Percentiles rank a stretch among this genome's conserved stretches.
Conservation (phyloP, 1,140 invertebrate species). For the Andricus grossulariae region DNA sequence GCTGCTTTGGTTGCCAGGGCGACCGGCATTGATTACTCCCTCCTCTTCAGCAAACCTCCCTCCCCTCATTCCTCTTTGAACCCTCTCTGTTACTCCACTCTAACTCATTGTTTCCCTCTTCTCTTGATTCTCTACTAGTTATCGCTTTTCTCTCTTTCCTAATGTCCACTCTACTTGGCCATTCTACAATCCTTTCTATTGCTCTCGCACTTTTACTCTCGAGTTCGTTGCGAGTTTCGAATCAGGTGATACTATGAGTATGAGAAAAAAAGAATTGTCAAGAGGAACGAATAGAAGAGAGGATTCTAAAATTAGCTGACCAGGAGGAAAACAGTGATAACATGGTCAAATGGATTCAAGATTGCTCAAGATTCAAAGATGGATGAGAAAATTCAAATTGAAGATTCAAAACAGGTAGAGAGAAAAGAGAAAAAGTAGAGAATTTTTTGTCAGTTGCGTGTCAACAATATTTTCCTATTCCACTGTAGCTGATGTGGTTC, state of each 20-base stretch:
- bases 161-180: conserved; percentile 21
- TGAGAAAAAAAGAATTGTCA: not conserved
- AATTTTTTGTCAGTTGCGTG: too few species aligned
- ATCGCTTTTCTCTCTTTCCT: conserved; percentile 36
- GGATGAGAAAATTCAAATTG: too few species aligned
- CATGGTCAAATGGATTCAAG: too few species aligned
- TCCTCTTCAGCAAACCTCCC: conserved; percentile 47
- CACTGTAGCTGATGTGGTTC: too few species aligned
- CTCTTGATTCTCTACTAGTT: conserved; percentile 38
- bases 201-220: conserved; percentile 7
- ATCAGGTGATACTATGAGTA: conserved; percentile 35
- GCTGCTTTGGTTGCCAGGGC: conserved; percentile 70
- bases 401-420: too few species aligned
- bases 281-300: not conserved
- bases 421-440: too few species aligned
- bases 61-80: conserved; percentile 36
- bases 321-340: too few species aligned
- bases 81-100: conserved; percentile 46
- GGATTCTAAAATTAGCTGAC: not conserved
- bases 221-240: not conserved
- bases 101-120: conserved; percentile 47
- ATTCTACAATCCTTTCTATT: conserved; percentile 5
- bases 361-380: too few species aligned
- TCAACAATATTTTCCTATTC: too few species aligned
- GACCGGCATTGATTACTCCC: conserved; percentile 74